These are phyloP conservation scores for Ophiothrix spiculata DNA, from an alignment of 35 echinoderm and acorn worm species.

Conservation along the genomic window DNA sequence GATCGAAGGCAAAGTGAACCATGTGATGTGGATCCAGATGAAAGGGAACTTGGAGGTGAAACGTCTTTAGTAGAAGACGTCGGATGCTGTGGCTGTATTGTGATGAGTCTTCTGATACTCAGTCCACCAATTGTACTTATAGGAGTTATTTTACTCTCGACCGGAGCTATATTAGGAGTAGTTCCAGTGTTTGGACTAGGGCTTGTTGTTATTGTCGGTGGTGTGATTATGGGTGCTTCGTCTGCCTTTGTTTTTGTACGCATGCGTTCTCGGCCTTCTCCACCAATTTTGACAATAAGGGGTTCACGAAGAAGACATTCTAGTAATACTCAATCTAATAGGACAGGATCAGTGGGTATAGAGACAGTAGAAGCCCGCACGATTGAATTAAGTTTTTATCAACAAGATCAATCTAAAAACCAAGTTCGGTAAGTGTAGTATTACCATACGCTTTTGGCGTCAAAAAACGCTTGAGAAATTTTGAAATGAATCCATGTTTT, in stretches of 20 bases:
- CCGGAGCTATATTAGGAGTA: constrained; percentile 41
- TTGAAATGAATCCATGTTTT: no score
- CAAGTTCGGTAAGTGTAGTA: no score
- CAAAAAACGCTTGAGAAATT: no score
- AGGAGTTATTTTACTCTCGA: constrained; percentile 50
- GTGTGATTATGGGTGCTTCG: constrained; percentile 33
- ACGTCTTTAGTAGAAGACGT: not conserved
- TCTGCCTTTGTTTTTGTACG: constrained; percentile 55
- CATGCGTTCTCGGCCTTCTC: constrained; percentile 19
- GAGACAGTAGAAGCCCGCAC: constrained; percentile 14
- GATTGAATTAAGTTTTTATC: constrained; percentile 38
- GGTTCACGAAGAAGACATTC: not conserved
- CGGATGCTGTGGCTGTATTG: constrained; percentile 25
- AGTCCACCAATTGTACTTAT: constrained; percentile 50
- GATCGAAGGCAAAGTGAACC: not conserved
- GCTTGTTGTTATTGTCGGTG: constrained; percentile 41
- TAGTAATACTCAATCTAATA: not conserved
- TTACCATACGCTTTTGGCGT: no score
- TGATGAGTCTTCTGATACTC: constrained; percentile 42
- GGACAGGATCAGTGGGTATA: no score
- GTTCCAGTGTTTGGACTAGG: constrained; percentile 32
- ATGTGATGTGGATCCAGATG: not conserved
- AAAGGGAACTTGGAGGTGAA: not conserved
- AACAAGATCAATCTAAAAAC: no score
- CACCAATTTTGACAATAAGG: not conserved